phyloP scores from a whole-genome alignment of 2,113 vertebrate species.

The Panthera uncia region DNA sequence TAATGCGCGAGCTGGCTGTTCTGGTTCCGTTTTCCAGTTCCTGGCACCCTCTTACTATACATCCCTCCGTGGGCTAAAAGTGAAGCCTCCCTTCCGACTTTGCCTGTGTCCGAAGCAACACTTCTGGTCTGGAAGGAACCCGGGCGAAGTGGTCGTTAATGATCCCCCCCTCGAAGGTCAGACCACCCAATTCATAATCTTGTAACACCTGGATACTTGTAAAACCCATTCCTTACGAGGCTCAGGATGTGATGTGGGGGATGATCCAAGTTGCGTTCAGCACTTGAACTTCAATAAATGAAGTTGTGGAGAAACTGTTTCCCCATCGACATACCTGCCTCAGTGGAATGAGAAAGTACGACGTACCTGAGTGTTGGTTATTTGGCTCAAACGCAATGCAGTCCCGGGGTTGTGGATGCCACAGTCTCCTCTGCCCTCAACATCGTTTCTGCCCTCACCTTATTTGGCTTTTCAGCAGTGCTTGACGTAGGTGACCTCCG shows the following conservation, averaged over 20 bases:
- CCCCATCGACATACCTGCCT: neutral
- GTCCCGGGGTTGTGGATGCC: accelerated
- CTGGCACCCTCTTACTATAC: neutral
- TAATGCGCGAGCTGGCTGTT: accelerated
- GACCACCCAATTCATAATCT: accelerated
- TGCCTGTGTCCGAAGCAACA: neutral
- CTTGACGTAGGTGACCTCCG: neutral
- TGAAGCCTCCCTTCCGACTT: neutral
- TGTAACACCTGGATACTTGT: neutral
- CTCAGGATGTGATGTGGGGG: neutral
- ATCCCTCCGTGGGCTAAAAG: neutral
- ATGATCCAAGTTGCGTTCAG: neutral
- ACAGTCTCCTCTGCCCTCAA: accelerated
- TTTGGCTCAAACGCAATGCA: neutral
- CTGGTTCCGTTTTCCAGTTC: neutral
- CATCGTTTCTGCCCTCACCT: accelerated
- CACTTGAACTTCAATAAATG: neutral
- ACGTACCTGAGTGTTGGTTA: accelerated
- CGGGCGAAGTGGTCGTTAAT: too few species aligned
- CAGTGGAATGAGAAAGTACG: neutral
- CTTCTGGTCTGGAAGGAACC: neutral
- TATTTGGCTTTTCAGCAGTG: accelerated
- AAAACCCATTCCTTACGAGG: neutral
- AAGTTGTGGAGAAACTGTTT: neutral
- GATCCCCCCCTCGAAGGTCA: neutral